Base-by-base conservation (phyloP, 2,113 vertebrate species). In the Oncorhynchus keta region DNA sequence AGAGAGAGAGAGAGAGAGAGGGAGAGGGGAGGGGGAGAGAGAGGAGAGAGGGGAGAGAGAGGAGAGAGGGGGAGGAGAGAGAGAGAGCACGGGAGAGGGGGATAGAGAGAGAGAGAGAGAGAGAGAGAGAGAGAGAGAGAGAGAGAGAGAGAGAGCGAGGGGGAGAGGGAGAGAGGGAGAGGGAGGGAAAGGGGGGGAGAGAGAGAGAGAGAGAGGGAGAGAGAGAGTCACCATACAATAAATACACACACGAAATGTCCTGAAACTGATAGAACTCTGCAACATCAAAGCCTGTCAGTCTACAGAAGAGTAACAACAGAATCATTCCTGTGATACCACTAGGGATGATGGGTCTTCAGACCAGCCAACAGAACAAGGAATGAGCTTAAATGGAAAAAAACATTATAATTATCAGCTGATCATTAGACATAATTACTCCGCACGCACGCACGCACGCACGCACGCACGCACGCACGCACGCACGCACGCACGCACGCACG, bases 341-440 rank as follows among this genome's bases (percentile, higher is more conserved):
- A 49, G 45, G 49, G 26, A 48, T 20, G 70, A 48, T 20, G 39
- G 76, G 76, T 64, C 70, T 66, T 49, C 57, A 72, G 48, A n/a
- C n/a, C n/a, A n/a, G n/a, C n/a, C n/a, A n/a, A n/a, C n/a, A n/a
- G n/a, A n/a, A n/a, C n/a, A n/a, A n/a, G n/a, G n/a, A n/a, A n/a
- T n/a, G n/a, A n/a, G n/a, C n/a, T n/a, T n/a, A n/a, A n/a, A n/a
- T n/a, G n/a, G n/a, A n/a, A n/a, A n/a, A n/a, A 81, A 82, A 59
- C 76, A 79, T 79, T 70, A 61, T 83, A 81, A 85, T 75, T 78
- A 74, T 78, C 79, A 81, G 70, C 71, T 72, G 67, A 77, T 80
- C 72, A 83, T 84, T 78, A 83, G 35, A 35, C 57, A 20, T 76
- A 78, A 81, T 82, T 82, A 85, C 5, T 35, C 32, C 32, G 6